Conservation (phyloP, 2,797 vertebrate species). For the Uromys caudimaculatus region DNA sequence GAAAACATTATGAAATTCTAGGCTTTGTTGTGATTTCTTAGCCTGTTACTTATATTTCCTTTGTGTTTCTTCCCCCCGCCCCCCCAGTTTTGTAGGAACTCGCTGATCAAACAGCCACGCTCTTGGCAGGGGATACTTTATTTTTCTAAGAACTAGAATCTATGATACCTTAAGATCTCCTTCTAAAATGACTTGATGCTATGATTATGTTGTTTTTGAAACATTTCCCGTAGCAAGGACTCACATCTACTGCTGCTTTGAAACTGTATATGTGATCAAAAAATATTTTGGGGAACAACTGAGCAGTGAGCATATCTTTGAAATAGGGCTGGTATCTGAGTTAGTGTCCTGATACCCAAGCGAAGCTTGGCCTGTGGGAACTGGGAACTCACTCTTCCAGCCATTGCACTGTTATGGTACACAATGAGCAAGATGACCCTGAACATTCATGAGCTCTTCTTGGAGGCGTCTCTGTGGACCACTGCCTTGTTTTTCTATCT, state of each 20-base stretch:
- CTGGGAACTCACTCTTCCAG: conserved; percentile 58
- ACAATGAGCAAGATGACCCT: not conserved
- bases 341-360: conserved; percentile 30
- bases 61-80: not conserved
- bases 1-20: conserved; percentile 56
- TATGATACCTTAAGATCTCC: conserved; percentile 60
- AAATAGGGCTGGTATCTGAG: conserved; percentile 26
- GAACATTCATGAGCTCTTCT: conserved; percentile 40
- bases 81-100: conserved; percentile 12
- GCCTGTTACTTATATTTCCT: conserved; percentile 27
- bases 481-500: conserved; percentile 45
- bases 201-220: conserved; percentile 72
- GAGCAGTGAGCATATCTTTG: conserved; percentile 57
- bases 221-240: conserved; percentile 16
- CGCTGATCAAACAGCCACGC: not conserved
- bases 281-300: conserved; percentile 53
- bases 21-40: conserved; percentile 17
- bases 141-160: conserved; percentile 54
- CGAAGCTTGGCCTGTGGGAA: conserved; percentile 58
- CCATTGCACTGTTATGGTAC: conserved; percentile 16
- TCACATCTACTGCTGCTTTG: conserved; percentile 71
- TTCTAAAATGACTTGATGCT: conserved; percentile 66
- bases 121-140: conserved; percentile 44
- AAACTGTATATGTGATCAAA: conserved; percentile 73
- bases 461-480: not conserved